Conservation (phyloP, 2,113 vertebrate species). For the Anser brachyrhynchus region DNA sequence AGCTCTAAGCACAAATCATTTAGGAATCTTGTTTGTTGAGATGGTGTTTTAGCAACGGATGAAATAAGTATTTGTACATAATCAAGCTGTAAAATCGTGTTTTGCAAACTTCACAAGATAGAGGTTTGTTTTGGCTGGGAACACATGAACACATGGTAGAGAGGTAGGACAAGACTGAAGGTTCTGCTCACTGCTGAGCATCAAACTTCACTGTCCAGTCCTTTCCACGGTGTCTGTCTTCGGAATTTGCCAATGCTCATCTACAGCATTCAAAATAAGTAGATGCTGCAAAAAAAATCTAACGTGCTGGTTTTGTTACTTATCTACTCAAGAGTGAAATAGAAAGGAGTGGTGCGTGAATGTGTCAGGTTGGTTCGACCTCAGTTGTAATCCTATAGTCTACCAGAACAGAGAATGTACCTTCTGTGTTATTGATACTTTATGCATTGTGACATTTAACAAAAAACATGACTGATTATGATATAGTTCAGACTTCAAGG, state of each 20-base stretch:
- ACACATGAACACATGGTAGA: background rate
- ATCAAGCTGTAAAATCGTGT: background rate
- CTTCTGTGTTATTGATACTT: background rate
- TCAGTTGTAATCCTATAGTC: background rate
- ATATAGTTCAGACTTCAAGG: background rate
- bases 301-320: background rate
- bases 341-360: background rate
- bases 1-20: background rate
- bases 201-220: background rate
- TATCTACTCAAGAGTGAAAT: background rate
- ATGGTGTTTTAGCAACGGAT: conserved; percentile 15
- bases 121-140: background rate
- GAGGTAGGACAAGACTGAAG: background rate
- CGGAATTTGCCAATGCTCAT: background rate
- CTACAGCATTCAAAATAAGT: background rate
- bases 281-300: background rate
- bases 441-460: background rate
- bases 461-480: background rate
- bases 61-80: background rate
- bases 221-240: background rate
- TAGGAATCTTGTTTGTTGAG: background rate
- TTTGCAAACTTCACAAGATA: background rate
- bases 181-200: background rate
- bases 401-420: background rate
- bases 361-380: background rate